These are phyloP conservation scores for Meloidogyne exigua DNA, from an alignment of 1,140 invertebrate genomes.

Conservation along the genomic window DNA sequence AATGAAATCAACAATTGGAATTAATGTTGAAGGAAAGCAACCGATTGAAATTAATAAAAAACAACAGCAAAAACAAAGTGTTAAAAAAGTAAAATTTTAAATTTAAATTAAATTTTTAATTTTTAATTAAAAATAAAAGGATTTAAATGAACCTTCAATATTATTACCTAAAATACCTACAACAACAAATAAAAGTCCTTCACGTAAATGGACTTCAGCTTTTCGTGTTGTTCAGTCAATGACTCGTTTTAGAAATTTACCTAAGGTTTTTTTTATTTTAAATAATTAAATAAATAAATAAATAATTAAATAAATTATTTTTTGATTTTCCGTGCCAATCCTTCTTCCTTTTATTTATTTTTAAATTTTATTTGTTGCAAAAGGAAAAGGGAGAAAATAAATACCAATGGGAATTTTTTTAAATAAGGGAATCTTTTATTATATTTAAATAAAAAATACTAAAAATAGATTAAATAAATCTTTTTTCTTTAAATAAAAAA, in stretches of 20 bases:
- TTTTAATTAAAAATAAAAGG: no score
- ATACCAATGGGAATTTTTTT: not conserved
- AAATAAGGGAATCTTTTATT: not conserved
- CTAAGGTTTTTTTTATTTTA: slow-evolving; percentile 18
- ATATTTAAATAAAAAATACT: not conserved
- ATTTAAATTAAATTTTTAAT: no score
- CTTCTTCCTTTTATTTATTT: not conserved
- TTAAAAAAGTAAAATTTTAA: no score
- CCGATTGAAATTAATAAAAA: no score
- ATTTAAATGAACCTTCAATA: not conserved
- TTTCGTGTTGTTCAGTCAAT: slow-evolving; percentile 43
- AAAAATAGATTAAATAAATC: no score
- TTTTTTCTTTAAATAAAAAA: no score
- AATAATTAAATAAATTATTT: no score
- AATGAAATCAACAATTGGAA: no score
- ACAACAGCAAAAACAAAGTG: no score
- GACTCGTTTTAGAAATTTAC: slow-evolving; percentile 46
- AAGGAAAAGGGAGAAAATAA: not conserved
- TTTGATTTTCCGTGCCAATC: not conserved
- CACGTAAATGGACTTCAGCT: slow-evolving; percentile 46
- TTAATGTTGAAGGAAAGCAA: no score
- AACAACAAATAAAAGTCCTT: not conserved
- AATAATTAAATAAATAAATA: no score
- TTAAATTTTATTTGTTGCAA: not conserved
- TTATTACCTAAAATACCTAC: not conserved